These are phyloP conservation scores for Ormyrus pomaceus DNA, from an alignment of 2,888 invertebrate genomes.

Conservation along the genomic window DNA sequence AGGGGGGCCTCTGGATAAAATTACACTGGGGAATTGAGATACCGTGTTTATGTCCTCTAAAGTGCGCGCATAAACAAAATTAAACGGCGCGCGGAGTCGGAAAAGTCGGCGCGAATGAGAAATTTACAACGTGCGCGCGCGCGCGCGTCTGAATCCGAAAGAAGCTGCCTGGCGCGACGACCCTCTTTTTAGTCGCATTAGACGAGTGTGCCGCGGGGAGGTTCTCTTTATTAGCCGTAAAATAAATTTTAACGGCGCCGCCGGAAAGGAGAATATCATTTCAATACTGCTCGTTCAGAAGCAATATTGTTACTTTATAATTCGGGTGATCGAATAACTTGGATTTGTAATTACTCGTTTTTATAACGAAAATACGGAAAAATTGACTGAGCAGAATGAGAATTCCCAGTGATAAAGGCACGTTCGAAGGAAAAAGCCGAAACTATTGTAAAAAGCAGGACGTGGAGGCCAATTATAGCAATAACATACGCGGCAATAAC, in stretches of 20 bases:
- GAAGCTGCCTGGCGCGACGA: constrained; percentile 9
- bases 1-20: constrained; percentile 64
- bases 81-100: constrained; percentile 65
- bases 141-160: background rate
- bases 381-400: no score
- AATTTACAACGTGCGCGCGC: constrained; percentile 40
- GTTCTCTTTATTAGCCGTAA: constrained; percentile 39
- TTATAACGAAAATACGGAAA: no score
- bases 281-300: background rate
- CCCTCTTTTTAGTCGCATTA: constrained; percentile 29
- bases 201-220: background rate
- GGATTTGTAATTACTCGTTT: no score
- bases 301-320: no score
- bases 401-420: no score
- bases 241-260: constrained; percentile 41
- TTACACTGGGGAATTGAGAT: constrained; percentile 75
- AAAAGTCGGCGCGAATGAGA: constrained; percentile 44
- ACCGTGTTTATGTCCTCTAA: constrained; percentile 74
- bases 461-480: no score
- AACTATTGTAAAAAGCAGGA: no score
- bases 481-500: no score
- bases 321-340: no score
- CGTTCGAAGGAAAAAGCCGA: no score
- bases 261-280: constrained; percentile 8
- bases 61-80: constrained; percentile 75